A percentile compares a stretch with the other conserved stretches of the same genome.
Evolutionary conservation across 2,797 vertebrate species (phyloP).

Genomic region (Podarcis siculus): DNA sequence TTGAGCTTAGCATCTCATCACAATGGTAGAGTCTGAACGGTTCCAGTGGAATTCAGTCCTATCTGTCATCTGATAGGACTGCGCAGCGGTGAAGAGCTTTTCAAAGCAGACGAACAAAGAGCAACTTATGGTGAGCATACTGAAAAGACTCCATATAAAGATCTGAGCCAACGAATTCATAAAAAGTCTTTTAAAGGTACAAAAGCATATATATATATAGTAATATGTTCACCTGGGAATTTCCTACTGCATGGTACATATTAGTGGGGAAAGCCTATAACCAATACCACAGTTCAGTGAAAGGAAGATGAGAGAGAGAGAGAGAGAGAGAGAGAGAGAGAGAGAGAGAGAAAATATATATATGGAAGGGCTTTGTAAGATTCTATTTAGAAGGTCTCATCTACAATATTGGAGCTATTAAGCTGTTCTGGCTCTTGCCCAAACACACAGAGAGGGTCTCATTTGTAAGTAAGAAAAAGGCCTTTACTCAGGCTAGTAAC

Average conservation of each 20-base stretch:
- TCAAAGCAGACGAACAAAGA: neutral
- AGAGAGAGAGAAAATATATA: too few species aligned
- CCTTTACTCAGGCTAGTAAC: too few species aligned
- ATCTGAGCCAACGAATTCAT: conserved; percentile 29
- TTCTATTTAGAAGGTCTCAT: conserved; percentile 9
- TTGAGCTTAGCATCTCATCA: neutral
- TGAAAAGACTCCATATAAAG: conserved; percentile 13
- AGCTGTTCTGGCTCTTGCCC: neutral
- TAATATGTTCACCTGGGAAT: neutral
- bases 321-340: neutral
- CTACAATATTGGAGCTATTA: neutral
- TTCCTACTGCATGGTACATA: neutral
- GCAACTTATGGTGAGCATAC: neutral
- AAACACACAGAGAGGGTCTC: too few species aligned
- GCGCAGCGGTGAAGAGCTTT: neutral
- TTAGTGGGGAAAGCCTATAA: neutral
- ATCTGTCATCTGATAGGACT: neutral
- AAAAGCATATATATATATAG: neutral
- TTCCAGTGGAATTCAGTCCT: neutral
- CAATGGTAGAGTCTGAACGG: neutral
- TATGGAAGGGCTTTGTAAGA: neutral
- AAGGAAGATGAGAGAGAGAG: conserved; percentile 19
- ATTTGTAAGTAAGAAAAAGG: too few species aligned
- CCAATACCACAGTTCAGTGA: neutral
- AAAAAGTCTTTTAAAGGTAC: conserved; percentile 23